Base-by-base conservation (phyloP, 2,888 invertebrate species). In the Nymphalis c-album region DNA sequence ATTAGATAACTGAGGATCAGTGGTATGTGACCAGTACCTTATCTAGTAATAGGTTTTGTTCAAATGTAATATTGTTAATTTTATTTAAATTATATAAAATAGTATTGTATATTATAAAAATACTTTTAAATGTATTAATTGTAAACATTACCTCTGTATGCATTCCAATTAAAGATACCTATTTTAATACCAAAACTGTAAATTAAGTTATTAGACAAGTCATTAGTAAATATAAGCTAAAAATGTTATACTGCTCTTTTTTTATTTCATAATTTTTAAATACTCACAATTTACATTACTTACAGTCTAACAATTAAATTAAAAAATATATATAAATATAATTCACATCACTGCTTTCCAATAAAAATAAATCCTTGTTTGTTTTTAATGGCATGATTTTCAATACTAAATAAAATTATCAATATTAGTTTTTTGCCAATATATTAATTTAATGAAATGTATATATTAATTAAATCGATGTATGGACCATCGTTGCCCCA, bases 91-190 rank as follows among this genome's bases (percentile, higher is more conserved):
- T 84, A 82, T 82, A 78, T 78, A 72, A 77, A 79, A 71, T 76
- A 47, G 78, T 73, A 75, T 66, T 71, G 67, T 78, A 77, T 47
- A 76, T 20, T 76, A 77, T 78, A 82, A 78, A 84, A 81, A 45
- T 50, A 51, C 60, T n/a, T 20, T 55, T 50, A 35, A 48, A 18
- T 64, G 46, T 47, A 64, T 63, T 35, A 45, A 63, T 64, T 64
- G 59, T 69, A 84, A 83, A 84, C 80, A 85, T 80, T 90, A 91
- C 90, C 91, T 91, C 90, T 86, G 77, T 79, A 82, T 85, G 82
- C 91, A 92, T 91, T 91, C 91, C 91, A 85, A 78, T 73, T 73
- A 78, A 79, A 75, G 70, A 84, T 85, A 85, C 80, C 80, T 87
- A 84, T 83, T 77, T 79, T 84, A 80, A 88, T 85, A 90, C 91